Evolutionary conservation across 2,113 vertebrate species (phyloP).

Genomic region (Muntiacus reevesi): DNA sequence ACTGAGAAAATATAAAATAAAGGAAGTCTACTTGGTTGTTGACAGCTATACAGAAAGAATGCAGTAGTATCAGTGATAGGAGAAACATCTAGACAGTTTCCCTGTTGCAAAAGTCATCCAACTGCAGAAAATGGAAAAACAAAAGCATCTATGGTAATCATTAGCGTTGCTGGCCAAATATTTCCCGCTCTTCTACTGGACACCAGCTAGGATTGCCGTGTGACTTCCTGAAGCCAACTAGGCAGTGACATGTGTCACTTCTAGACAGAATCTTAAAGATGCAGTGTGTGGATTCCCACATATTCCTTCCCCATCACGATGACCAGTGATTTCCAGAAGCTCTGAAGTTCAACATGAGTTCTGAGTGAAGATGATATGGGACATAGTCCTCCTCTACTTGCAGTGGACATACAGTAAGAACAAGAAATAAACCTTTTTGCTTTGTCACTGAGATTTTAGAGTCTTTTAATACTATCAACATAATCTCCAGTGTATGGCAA

Average conservation of each 20-base stretch:
- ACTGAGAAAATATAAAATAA: neutral
- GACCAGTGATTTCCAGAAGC: neutral
- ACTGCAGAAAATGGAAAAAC: neutral
- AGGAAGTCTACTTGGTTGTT: neutral
- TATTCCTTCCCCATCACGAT: neutral
- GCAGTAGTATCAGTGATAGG: neutral
- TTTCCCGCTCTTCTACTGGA: neutral
- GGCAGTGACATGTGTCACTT: neutral
- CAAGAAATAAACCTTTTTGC: neutral
- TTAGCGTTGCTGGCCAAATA: neutral
- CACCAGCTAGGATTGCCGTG: neutral
- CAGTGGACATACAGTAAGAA: neutral
- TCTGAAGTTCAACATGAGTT: neutral
- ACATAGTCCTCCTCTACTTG: neutral
- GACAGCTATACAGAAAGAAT: neutral
- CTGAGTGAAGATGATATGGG: neutral
- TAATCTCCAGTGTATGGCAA: neutral
- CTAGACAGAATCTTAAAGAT: neutral
- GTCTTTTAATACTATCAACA: neutral
- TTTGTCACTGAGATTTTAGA: neutral
- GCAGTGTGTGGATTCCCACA: neutral
- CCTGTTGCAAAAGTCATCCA: neutral
- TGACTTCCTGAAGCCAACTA: neutral
- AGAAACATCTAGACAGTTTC: neutral
- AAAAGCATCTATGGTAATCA: neutral